These are phyloP conservation scores for Chironomus riparius DNA, from an alignment of 2,888 invertebrate genomes.

Conservation along the genomic window DNA sequence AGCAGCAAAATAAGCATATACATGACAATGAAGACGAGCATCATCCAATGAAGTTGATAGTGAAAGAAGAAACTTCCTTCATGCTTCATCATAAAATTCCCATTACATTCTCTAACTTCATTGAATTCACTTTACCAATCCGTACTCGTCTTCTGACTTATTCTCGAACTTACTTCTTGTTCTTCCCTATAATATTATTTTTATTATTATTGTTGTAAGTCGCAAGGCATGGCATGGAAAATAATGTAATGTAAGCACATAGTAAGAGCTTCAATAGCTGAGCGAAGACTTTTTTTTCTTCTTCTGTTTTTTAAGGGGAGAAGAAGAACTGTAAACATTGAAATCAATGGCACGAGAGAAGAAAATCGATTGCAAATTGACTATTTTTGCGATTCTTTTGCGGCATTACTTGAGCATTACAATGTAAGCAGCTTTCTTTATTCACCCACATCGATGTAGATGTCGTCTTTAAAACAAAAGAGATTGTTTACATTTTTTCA, in stretches of 20 bases:
- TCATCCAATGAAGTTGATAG: not conserved
- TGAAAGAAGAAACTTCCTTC: not conserved
- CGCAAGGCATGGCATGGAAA: not conserved
- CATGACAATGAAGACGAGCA: too few species aligned
- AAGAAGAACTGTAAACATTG: not conserved
- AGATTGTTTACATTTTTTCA: too few species aligned
- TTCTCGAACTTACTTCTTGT: too few species aligned
- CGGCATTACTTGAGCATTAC: too few species aligned
- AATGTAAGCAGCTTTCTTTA: too few species aligned
- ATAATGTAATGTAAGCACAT: not conserved
- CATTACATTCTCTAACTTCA: not conserved
- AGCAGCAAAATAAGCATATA: too few species aligned
- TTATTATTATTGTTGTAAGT: not conserved
- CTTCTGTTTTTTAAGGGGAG: too few species aligned
- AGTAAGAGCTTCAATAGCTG: not conserved
- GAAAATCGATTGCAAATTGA: conserved; percentile 12
- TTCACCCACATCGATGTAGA: too few species aligned
- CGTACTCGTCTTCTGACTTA: not conserved
- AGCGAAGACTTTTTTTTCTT: too few species aligned
- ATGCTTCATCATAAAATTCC: not conserved
- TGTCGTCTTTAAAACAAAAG: too few species aligned
- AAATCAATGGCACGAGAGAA: conserved; percentile 3
- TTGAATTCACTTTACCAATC: not conserved
- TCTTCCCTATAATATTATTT: too few species aligned
- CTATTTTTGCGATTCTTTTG: not conserved